Evolutionary conservation across 92 coral and sea anemone genomes (phyloP).

Genomic region (Heteractis magnifica): DNA sequence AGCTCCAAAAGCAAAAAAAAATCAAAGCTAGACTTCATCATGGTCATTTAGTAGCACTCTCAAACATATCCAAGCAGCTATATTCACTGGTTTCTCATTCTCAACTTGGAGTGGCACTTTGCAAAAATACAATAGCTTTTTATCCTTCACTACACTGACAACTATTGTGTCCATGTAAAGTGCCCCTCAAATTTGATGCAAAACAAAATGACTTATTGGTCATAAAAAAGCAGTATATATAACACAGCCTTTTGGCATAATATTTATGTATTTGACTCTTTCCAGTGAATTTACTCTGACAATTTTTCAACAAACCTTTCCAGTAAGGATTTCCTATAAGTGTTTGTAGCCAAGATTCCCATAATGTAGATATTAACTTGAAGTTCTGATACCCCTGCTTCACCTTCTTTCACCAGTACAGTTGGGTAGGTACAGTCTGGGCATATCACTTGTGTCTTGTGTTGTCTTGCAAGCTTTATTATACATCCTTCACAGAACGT

Average conservation of each 20-base stretch:
- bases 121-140: too few relatives aligned
- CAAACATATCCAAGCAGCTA: too few relatives aligned
- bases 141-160: too few relatives aligned
- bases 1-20: too few relatives aligned
- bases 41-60: too few relatives aligned
- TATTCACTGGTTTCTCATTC: too few relatives aligned
- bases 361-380: constrained; percentile 74
- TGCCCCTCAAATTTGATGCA: too few relatives aligned
- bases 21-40: too few relatives aligned
- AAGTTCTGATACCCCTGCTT: constrained; percentile 57
- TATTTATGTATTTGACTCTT: not conserved
- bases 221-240: not conserved
- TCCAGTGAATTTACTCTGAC: not conserved
- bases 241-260: too few relatives aligned
- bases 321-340: constrained; percentile 52
- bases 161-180: too few relatives aligned
- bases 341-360: constrained; percentile 73
- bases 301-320: constrained; percentile 50
- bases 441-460: constrained; percentile 66
- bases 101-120: too few relatives aligned
- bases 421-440: constrained; percentile 71
- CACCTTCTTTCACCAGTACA: constrained; percentile 65
- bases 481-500: constrained; percentile 90
- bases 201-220: not conserved
- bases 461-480: constrained; percentile 66